A percentile compares a stretch with the other conserved stretches of the same genome.
Evolutionary conservation across 2,113 vertebrate species (phyloP).

Genomic region (Diglossa brunneiventris): DNA sequence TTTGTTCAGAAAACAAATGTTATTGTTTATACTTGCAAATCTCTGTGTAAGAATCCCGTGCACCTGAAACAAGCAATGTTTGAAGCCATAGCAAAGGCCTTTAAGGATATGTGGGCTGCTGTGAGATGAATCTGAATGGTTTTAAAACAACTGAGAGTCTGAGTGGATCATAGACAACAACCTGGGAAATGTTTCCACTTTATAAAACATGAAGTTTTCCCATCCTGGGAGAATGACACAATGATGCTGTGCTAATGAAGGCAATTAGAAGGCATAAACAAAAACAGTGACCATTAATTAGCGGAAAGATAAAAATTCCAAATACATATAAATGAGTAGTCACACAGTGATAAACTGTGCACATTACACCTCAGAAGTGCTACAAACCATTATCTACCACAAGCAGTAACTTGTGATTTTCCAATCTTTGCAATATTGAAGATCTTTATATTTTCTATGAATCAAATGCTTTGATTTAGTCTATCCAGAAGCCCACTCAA

Average conservation of each 20-base stretch:
- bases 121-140: background rate
- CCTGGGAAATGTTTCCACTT: background rate
- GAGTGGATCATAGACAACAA: background rate
- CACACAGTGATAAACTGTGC: background rate
- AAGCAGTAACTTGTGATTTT: background rate
- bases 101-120: background rate
- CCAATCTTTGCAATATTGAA: background rate
- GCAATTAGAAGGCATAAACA: background rate
- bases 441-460: background rate
- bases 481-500: background rate
- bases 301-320: background rate
- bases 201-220: background rate
- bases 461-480: background rate
- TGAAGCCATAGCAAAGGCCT: background rate
- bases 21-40: background rate
- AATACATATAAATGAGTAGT: background rate
- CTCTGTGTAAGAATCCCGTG: rapidly evolving
- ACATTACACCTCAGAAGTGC: background rate
- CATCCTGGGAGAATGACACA: background rate
- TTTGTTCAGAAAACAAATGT: background rate
- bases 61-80: background rate
- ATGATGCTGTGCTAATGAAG: background rate
- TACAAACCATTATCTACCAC: background rate
- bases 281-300: background rate
- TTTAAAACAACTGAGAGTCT: background rate